Percentiles rank a stretch among this genome's conserved stretches.
These are phyloP conservation scores for Gila robusta DNA, from an alignment of 2,797 vertebrate genomes.

Conservation along the genomic window DNA sequence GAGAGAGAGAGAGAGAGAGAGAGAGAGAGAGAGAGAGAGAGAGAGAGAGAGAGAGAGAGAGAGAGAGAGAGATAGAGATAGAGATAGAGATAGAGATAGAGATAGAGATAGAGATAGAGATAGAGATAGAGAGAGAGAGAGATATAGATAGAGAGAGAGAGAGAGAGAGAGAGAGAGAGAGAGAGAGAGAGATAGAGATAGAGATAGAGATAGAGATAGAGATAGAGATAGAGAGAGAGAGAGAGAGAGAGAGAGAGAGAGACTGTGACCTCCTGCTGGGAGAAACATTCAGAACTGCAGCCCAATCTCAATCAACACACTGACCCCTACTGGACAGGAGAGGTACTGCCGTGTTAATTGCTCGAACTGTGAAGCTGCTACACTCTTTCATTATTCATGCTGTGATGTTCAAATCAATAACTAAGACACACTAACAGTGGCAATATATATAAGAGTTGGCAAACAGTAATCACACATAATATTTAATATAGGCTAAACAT, in stretches of 20 bases:
- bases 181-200: too few species aligned
- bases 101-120: too few species aligned
- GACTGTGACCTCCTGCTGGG: too few species aligned
- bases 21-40: background rate
- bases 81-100: too few species aligned
- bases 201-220: background rate
- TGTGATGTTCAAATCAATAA: constrained; percentile 9
- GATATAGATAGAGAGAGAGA: background rate
- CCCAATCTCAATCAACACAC: constrained; percentile 59
- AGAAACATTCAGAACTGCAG: background rate
- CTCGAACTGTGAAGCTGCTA: background rate
- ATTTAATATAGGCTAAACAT: background rate
- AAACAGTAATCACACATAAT: background rate
- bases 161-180: too few species aligned
- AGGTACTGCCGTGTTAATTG: constrained; percentile 21
- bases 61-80: too few species aligned
- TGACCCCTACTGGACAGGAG: constrained; percentile 70
- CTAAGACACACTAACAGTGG: background rate
- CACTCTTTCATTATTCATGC: constrained; percentile 10
- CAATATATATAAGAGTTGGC: background rate
- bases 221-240: too few species aligned
- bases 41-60: background rate
- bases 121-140: background rate
- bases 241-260: too few species aligned
- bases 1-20: background rate